phyloP scores from a whole-genome alignment of 2,113 vertebrate genomes.

The Xerus inauris region DNA sequence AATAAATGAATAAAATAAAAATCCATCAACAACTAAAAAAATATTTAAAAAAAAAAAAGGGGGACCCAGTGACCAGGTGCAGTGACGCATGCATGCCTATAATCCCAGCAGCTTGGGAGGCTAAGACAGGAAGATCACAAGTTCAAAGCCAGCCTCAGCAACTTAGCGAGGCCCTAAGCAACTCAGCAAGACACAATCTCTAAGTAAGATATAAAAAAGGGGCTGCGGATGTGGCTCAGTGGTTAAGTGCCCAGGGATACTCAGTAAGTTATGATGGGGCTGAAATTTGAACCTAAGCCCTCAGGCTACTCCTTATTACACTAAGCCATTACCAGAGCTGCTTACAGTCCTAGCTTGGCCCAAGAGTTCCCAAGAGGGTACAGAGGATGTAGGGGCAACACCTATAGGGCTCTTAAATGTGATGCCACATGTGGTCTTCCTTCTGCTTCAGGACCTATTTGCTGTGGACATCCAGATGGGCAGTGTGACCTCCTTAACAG shows the following conservation, averaged over 20 bases:
- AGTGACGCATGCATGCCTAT: too few species aligned
- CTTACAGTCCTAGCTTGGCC: neutral
- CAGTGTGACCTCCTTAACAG: constrained; percentile 81
- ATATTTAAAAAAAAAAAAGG: too few species aligned
- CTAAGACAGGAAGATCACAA: too few species aligned
- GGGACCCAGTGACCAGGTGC: too few species aligned
- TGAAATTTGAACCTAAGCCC: neutral
- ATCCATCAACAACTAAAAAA: too few species aligned
- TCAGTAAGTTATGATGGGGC: neutral
- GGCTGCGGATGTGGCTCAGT: too few species aligned
- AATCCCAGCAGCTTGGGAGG: too few species aligned
- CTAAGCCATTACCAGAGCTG: neutral
- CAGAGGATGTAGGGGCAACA: neutral
- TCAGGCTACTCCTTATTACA: neutral
- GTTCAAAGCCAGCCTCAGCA: too few species aligned
- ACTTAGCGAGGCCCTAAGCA: too few species aligned
- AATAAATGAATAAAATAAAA: too few species aligned
- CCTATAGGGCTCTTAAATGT: neutral
- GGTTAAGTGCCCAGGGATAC: neutral
- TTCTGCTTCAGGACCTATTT: constrained; percentile 85
- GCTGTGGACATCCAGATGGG: constrained; percentile 80
- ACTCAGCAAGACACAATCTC: too few species aligned
- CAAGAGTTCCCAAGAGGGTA: neutral
- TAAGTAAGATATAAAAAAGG: too few species aligned
- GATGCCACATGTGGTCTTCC: neutral